Conservation (phyloP, 35 echinoderm and acorn worm genomes). For the Patiria miniata region DNA sequence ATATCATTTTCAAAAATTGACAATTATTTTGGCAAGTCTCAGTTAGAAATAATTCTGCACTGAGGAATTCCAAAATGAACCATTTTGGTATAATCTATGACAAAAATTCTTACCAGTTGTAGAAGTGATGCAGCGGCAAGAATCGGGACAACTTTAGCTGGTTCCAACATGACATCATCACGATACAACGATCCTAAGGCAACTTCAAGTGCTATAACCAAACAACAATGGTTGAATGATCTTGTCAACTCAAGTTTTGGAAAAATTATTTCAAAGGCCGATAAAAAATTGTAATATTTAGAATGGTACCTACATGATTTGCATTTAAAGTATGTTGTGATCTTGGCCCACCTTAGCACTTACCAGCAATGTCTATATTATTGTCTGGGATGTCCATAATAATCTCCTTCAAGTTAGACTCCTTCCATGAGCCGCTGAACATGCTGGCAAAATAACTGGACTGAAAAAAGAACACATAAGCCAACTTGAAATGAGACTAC, state of each 20-base stretch:
- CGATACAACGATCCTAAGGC: conserved; percentile 87
- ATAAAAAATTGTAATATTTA: too few species aligned
- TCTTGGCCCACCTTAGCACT: too few species aligned
- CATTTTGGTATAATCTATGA: not conserved
- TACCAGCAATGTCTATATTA: conserved; percentile 92
- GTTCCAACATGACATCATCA: conserved; percentile 94
- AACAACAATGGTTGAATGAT: not conserved
- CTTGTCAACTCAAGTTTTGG: too few species aligned
- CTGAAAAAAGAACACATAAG: conserved; percentile 16
- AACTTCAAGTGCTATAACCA: conserved; percentile 73
- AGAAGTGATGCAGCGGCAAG: conserved; percentile 89
- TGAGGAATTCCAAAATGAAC: too few species aligned
- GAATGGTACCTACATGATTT: too few species aligned
- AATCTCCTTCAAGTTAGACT: conserved; percentile 80
- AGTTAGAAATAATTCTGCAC: too few species aligned
- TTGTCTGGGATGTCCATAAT: conserved; percentile 78
- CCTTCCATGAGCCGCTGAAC: conserved; percentile 99
- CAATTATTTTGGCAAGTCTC: too few species aligned
- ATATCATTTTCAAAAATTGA: too few species aligned
- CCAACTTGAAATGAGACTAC: not conserved
- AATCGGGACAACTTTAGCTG: conserved; percentile 85
- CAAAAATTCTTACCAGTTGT: conserved; percentile 73
- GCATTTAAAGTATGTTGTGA: too few species aligned
- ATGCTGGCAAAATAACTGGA: conserved; percentile 97
- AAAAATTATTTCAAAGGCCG: too few species aligned